phyloP scores from a whole-genome alignment of 2,888 invertebrate species.

The Lycocerus yunnanus region DNA sequence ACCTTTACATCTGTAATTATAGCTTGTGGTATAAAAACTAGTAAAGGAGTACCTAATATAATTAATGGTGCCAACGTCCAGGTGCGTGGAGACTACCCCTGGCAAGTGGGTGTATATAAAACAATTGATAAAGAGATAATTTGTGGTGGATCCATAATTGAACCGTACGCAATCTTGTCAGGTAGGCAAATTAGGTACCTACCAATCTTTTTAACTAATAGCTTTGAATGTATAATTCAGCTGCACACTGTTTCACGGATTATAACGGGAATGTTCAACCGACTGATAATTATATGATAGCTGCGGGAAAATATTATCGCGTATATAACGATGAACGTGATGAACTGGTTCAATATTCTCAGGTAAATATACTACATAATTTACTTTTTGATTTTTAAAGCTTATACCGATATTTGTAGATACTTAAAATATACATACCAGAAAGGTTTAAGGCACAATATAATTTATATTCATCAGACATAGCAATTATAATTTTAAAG shows the following conservation, averaged over 20 bases:
- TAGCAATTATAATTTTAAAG: not conserved
- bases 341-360: conserved; percentile 5
- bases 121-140: too few relatives aligned
- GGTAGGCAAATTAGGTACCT: too few relatives aligned
- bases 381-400: not conserved
- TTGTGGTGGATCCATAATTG: too few relatives aligned
- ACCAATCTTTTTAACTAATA: not conserved
- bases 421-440: not conserved
- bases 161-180: too few relatives aligned
- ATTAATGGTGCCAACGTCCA: too few relatives aligned
- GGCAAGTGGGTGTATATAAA: too few relatives aligned
- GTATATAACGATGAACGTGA: conserved; percentile 40
- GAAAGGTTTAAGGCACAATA: not conserved
- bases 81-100: too few relatives aligned
- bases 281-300: conserved; percentile 35
- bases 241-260: conserved; percentile 47
- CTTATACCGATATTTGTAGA: not conserved
- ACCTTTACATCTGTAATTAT: not conserved
- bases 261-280: conserved; percentile 20
- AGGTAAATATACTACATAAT: too few relatives aligned
- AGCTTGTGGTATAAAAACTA: conserved; percentile 48
- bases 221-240: conserved; percentile 25
- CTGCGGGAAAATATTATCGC: conserved; percentile 46
- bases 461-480: not conserved
- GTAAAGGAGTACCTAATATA: conserved; percentile 21